phyloP scores from a whole-genome alignment of 2,113 vertebrate species.

The Leptocoma aspasia region DNA sequence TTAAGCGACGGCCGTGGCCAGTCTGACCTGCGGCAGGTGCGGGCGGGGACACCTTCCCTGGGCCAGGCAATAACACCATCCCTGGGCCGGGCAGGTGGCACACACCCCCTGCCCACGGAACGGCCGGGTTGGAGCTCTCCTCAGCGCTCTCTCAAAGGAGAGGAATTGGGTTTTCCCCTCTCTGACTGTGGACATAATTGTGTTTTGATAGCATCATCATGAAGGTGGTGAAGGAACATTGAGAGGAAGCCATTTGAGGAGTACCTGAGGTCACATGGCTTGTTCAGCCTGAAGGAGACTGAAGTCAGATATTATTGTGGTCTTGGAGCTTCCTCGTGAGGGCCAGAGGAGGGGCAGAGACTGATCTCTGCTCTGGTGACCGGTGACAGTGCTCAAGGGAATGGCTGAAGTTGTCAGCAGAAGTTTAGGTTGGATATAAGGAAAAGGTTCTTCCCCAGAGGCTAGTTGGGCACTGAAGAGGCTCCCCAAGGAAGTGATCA shows the following conservation, averaged over 20 bases:
- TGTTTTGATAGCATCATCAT: not conserved
- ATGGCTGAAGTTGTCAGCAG: not conserved
- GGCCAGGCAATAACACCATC: not conserved
- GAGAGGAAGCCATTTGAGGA: not conserved
- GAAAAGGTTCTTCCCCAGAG: not conserved
- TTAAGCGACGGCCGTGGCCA: not conserved
- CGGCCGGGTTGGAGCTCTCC: not conserved
- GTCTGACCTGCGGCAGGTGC: not conserved
- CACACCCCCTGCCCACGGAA: too few relatives aligned
- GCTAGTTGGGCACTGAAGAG: not conserved
- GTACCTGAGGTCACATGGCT: not conserved
- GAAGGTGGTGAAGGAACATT: not conserved
- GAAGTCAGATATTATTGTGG: not conserved
- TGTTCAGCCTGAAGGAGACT: not conserved
- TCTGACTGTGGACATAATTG: too few relatives aligned
- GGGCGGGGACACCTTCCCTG: not conserved
- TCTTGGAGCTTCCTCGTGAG: not conserved
- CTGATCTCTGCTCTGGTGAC: not conserved
- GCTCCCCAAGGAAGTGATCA: not conserved
- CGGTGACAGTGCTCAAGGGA: not conserved
- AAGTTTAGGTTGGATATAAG: not conserved
- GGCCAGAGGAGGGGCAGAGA: too few relatives aligned
- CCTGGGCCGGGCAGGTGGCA: too few relatives aligned
- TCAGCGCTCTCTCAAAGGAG: too few relatives aligned
- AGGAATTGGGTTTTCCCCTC: not conserved